Base-by-base conservation (phyloP, 2,797 vertebrate species). In the Cottoperca gobio region DNA sequence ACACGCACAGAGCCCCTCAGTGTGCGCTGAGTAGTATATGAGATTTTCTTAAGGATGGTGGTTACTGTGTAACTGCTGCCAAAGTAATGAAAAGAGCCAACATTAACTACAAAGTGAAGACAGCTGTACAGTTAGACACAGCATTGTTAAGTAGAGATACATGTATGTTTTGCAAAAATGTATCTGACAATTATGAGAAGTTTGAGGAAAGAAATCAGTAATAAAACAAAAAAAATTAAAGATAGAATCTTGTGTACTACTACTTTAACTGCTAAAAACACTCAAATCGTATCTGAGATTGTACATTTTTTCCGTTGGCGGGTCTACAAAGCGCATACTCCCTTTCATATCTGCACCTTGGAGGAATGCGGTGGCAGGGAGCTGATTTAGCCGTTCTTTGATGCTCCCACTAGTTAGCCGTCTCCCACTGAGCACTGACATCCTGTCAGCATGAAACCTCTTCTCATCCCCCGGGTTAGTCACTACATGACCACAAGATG, bases 361-460 rank as follows among this genome's bases (percentile, higher is more conserved):
- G 78, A 90, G 89, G 90, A 93, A 92, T 90, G 92, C 26, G 13
- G 85, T 88, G 85, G 84, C 84, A 79, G 60, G 79, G 83, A 90
- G 90, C 79, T 91, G 84, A 89, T 91, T 93, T 89, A 88, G 80
- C 61, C 54, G 57, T 63, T 88, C 93, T 94, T 94, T 93, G 92
- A 94, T 92, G 90, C 86, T 91, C 91, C 81, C 88, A 83, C 88
- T 92, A 90, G 91, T 93, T 91, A 92, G 86, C 81, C 65, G 52
- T 86, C 90, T 91, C 93, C 93, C 70, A 78, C 91, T 87, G 91
- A 89, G 91, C 87, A 78, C 80, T 89, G 89, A 93, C 91, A 93
- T 94, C 92, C 92, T 93, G 90, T 93, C 92, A 90, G 92, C 92
- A 73, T 87, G 92, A 86, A 85, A 68, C 86, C 91, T 88, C 90